Conservation (phyloP, 2,797 vertebrate genomes). For the Onychomys arenicola region DNA sequence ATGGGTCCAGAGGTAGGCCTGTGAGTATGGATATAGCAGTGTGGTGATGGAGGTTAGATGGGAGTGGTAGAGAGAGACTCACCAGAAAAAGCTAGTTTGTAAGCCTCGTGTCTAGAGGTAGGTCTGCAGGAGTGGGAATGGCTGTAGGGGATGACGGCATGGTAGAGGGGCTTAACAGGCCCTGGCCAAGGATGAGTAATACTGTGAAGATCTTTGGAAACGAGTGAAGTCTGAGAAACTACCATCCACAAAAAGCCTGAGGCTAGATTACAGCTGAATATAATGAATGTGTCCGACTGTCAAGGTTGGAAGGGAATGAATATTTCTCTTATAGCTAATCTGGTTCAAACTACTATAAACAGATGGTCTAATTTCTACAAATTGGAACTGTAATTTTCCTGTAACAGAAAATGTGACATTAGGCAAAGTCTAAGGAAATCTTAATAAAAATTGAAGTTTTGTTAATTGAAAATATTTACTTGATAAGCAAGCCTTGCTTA, state of each 20-base stretch:
- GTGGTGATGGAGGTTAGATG: neutral
- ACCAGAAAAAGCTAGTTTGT: neutral
- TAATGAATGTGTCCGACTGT: neutral
- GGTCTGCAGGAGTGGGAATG: neutral
- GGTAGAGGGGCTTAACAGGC: neutral
- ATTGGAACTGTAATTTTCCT: slow-evolving; percentile 38
- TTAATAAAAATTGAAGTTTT: neutral
- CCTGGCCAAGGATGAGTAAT: neutral
- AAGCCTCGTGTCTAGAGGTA: neutral
- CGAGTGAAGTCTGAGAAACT: neutral
- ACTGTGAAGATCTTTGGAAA: neutral
- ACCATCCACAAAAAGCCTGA: neutral
- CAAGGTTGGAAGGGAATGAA: neutral
- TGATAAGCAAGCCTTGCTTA: neutral
- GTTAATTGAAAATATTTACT: slow-evolving; percentile 43
- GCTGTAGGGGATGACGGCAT: accelerated
- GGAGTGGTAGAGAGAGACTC: neutral
- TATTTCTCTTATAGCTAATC: neutral
- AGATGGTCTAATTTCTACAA: neutral
- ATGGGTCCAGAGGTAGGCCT: neutral
- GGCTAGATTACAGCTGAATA: neutral
- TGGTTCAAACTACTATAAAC: neutral
- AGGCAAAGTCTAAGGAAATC: neutral
- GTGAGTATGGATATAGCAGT: no score
- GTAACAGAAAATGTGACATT: neutral